Evolutionary conservation across 2,888 invertebrate genomes (phyloP), one percentile per base, ranked within the genome.

Genomic region (Lasioglossum malachurum): DNA sequence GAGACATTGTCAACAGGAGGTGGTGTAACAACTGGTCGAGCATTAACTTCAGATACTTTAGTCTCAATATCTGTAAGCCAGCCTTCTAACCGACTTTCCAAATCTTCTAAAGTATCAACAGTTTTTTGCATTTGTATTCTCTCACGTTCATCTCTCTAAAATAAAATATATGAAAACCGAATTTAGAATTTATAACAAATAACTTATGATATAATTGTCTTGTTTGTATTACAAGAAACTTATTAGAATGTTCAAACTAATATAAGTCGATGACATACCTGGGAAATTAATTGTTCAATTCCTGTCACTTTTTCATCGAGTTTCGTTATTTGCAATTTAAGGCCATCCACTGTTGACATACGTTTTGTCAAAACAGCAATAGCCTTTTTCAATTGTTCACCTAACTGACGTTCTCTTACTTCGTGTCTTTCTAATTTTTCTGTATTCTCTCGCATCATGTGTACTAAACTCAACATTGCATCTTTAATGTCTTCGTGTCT

Each of bases 341-440:
- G 94, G 0, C 96, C 96, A 23, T 96, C 96, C 8, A 94, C 86
- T 5, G 92, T 89, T n/a, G 94, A 92, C 74, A 94, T 90, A 78
- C 97, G 97, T 94, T 97, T 98, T 89, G 98, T 98, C 74, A 98
- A 94, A 0, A 96, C 96, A 2, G 96, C 95, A 85, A 98, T 95
- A 75, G 97, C 97, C 94, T 97, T 97, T 95, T 98, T 98, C 78
- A 98, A 93, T 89, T 97, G 96, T 82, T 98, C 98, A 0, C 98
- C 98, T 38, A 98, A 95, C 0, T 97, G 97, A 88, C 98, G 96
- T 94, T 98, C 98, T 19, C 98, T 96, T 91, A 96, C 97, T 94
- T 98, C 98, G 95, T 98, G 98, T 27, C 98, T 96, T 93, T 98
- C 98, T 87, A 98, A 95, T 95, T 98, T 98, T 93, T 98, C 98